A percentile compares a stretch with the other conserved stretches of the same genome.
These are phyloP conservation scores for Colletes collaris DNA, from an alignment of 2,888 invertebrate species.

Conservation along the genomic window DNA sequence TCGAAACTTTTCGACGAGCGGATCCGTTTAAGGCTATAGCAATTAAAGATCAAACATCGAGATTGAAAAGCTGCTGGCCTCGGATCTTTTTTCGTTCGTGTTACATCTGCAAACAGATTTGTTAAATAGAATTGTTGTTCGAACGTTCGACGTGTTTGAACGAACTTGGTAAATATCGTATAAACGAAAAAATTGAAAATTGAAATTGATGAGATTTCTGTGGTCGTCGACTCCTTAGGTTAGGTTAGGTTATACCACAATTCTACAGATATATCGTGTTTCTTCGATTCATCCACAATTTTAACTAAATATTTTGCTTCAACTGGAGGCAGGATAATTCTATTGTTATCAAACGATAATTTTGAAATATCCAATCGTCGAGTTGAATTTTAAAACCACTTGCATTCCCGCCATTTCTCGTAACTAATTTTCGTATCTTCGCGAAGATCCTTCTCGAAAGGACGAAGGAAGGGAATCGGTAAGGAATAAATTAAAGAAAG, in stretches of 20 bases:
- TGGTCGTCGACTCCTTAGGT: no score
- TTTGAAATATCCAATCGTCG: no score
- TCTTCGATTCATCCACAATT: no score
- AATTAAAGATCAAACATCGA: slow-evolving; percentile 1
- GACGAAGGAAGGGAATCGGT: no score
- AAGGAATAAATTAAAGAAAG: slow-evolving; percentile 12
- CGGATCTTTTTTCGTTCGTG: background rate
- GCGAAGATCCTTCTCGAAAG: background rate
- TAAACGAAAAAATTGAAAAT: background rate
- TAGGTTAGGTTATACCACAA: no score
- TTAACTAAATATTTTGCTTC: no score
- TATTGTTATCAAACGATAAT: no score
- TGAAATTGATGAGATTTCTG: background rate
- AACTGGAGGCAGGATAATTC: no score
- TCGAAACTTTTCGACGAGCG: background rate
- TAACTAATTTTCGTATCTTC: background rate
- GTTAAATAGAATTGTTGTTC: slow-evolving; percentile 19
- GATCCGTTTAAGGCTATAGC: background rate
- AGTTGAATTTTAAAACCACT: no score
- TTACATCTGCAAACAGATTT: slow-evolving; percentile 14
- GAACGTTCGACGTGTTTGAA: background rate
- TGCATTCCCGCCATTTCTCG: no score
- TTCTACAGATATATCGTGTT: no score
- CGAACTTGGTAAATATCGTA: no score
- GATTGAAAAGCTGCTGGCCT: background rate